phyloP scores from a whole-genome alignment of 2,888 invertebrate species.

The Melangyna quadrimaculata region DNA sequence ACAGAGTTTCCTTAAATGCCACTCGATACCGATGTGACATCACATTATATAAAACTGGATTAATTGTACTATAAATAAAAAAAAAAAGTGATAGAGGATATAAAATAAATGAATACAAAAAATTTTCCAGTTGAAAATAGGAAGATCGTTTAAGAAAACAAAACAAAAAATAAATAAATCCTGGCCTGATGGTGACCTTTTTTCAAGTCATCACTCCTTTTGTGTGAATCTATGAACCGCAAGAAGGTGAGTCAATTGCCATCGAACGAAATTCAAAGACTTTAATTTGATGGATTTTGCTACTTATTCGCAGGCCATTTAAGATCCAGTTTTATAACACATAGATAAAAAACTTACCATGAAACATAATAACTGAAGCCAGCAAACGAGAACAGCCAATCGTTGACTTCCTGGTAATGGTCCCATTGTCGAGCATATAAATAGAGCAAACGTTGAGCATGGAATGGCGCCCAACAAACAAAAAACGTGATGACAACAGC shows the following conservation, averaged over 20 bases:
- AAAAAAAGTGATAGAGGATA: not conserved
- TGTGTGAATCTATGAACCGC: not conserved
- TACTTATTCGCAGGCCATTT: constrained; percentile 21
- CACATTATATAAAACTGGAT: constrained; percentile 93
- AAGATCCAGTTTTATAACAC: not conserved
- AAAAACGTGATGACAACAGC: constrained; percentile 97
- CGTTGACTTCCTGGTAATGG: constrained; percentile 87
- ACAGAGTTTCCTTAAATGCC: constrained; percentile 89
- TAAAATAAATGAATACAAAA: constrained; percentile 1
- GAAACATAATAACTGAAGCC: constrained; percentile 92
- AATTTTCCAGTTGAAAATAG: not conserved
- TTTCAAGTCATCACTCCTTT: constrained; percentile 13
- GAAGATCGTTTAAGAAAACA: too few relatives aligned
- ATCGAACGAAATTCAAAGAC: not conserved
- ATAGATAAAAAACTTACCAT: constrained; percentile 76
- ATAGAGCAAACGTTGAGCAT: constrained; percentile 93
- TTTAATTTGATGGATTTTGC: not conserved
- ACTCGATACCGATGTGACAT: constrained; percentile 90
- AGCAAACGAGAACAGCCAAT: constrained; percentile 89
- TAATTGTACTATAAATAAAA: constrained; percentile 85
- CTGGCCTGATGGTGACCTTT: not conserved
- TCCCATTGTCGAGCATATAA: constrained; percentile 86
- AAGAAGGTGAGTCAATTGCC: constrained; percentile 25
- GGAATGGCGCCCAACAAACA: constrained; percentile 98
- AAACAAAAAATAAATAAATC: not conserved